These are phyloP conservation scores for Psittacus erithacus DNA, from an alignment of 2,113 vertebrate genomes.

Conservation along the genomic window DNA sequence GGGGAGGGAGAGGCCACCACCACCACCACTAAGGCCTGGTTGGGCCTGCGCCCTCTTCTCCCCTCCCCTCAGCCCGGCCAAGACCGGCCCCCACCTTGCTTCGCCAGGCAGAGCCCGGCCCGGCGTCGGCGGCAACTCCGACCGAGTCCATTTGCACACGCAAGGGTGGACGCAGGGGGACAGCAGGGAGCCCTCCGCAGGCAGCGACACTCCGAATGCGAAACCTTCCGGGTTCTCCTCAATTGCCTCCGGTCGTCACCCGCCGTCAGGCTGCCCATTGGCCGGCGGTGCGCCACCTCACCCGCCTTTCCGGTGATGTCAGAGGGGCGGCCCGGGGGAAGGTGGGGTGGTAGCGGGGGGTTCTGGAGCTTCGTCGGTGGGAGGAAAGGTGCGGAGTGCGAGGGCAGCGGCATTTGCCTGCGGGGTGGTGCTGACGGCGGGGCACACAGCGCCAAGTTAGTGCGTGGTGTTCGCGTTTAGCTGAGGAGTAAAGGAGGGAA, in stretches of 20 bases:
- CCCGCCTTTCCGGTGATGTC: slow-evolving; percentile 20
- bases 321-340: background rate
- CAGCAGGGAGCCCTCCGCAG: accelerated
- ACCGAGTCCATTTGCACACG: slow-evolving; percentile 69
- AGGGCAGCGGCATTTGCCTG: background rate
- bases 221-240: slow-evolving; percentile 11
- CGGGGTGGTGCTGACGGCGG: background rate
- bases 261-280: background rate
- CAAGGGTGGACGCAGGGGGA: background rate
- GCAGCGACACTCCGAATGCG: background rate
- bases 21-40: background rate
- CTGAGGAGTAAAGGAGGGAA: too few species aligned
- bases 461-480: background rate
- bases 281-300: background rate
- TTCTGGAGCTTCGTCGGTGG: accelerated
- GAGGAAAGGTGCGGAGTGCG: too few species aligned
- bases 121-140: slow-evolving; percentile 54
- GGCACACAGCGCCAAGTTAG: too few species aligned
- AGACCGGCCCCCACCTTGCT: slow-evolving; percentile 51
- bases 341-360: too few species aligned
- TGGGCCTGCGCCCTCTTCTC: background rate
- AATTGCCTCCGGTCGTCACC: background rate
- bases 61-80: background rate
- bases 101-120: slow-evolving; percentile 35
- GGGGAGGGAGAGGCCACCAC: too few species aligned